Percentiles rank a stretch among this genome's conserved stretches.
Evolutionary conservation across 2,888 invertebrate genomes (phyloP).

Genomic region (Erpobdella octoculata): DNA sequence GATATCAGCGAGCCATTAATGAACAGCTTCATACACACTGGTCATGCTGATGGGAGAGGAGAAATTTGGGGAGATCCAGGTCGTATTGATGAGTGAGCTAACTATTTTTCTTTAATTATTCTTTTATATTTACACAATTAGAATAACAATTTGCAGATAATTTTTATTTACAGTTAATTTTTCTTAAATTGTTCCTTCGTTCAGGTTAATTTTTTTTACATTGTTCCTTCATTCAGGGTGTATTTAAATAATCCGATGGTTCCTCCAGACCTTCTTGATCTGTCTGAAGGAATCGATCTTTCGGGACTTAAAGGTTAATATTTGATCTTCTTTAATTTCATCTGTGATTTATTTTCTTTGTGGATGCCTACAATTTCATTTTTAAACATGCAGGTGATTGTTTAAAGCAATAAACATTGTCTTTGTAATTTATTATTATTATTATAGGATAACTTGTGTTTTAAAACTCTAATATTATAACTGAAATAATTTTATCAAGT

Average conservation of each 20-base stretch:
- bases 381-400: background rate
- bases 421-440: background rate
- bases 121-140: no score
- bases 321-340: background rate
- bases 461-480: no score
- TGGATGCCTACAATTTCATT: background rate
- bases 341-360: no score
- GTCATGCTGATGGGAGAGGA: conserved; percentile 62
- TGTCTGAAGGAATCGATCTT: conserved; percentile 26
- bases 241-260: conserved; percentile 68
- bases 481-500: no score
- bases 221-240: conserved; percentile 54
- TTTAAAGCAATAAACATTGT: background rate
- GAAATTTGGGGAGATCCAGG: conserved; percentile 74
- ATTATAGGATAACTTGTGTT: no score
- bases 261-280: conserved; percentile 47
- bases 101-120: background rate
- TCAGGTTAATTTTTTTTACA: background rate
- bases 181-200: background rate
- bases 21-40: conserved; percentile 75
- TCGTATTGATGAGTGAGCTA: conserved; percentile 63
- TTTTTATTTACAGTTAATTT: background rate
- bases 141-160: no score
- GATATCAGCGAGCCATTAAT: conserved; percentile 72
- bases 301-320: background rate